Evolutionary conservation across 2,888 invertebrate species (phyloP).

Genomic region (Argyresthia albistria): DNA sequence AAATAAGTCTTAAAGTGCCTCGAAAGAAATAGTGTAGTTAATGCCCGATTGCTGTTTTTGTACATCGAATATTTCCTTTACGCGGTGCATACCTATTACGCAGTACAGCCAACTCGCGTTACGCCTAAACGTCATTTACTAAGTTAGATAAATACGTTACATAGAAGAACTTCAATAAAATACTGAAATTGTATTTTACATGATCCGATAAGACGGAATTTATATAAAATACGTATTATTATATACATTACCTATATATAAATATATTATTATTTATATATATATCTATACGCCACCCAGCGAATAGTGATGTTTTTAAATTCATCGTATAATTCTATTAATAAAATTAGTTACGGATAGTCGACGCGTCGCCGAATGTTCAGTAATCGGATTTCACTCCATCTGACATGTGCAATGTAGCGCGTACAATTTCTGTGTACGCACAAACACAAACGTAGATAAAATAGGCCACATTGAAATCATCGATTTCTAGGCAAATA

Average conservation of each 20-base stretch:
- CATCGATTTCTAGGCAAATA: conserved; percentile 19
- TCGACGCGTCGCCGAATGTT: background rate
- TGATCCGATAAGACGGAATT: too few relatives aligned
- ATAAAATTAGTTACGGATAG: background rate
- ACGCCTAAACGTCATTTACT: too few relatives aligned
- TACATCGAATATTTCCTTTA: conserved; percentile 10
- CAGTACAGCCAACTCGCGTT: too few relatives aligned
- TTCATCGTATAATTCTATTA: background rate
- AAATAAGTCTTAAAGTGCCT: conserved; percentile 51
- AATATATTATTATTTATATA: too few relatives aligned
- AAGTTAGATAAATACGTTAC: too few relatives aligned
- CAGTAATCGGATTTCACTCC: background rate
- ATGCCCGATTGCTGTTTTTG: conserved; percentile 23
- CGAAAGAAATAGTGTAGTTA: conserved; percentile 35
- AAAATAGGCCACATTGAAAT: background rate
- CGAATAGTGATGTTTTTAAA: background rate
- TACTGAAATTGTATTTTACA: too few relatives aligned
- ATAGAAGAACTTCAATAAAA: too few relatives aligned
- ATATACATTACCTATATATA: too few relatives aligned
- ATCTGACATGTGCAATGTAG: conserved; percentile 1
- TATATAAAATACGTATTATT: too few relatives aligned
- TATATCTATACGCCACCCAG: too few relatives aligned
- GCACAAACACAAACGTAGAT: too few relatives aligned
- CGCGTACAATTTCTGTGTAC: background rate
- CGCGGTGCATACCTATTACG: too few relatives aligned